These are phyloP conservation scores for Caenorhabditis sp. DNA, from an alignment of 2,888 invertebrate genomes.

Conservation along the genomic window DNA sequence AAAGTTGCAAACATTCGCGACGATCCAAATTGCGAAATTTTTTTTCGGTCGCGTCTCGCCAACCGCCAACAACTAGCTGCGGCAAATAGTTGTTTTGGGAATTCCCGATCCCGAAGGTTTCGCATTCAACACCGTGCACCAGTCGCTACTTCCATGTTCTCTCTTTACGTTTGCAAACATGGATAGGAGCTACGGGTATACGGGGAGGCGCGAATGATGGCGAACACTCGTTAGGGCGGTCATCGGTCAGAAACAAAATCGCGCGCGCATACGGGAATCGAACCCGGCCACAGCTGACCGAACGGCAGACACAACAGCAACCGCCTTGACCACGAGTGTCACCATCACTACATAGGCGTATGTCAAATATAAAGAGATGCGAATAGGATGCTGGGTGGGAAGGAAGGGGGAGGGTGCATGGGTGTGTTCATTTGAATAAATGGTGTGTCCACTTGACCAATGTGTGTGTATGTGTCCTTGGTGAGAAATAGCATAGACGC, in stretches of 20 bases:
- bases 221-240: slow-evolving; percentile 21
- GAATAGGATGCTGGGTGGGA: not conserved
- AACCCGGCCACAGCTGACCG: not conserved
- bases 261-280: slow-evolving; percentile 1
- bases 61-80: too few species aligned
- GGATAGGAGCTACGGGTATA: slow-evolving; percentile 47
- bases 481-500: not conserved
- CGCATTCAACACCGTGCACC: slow-evolving; percentile 17
- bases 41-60: not conserved
- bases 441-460: too few species aligned
- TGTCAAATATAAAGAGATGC: not conserved
- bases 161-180: slow-evolving; percentile 15
- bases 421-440: not conserved
- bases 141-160: slow-evolving; percentile 41
- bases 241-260: not conserved
- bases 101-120: not conserved
- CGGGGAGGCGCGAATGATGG: slow-evolving; percentile 4
- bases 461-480: too few species aligned
- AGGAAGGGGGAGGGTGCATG: not conserved
- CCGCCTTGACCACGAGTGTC: slow-evolving; percentile 32
- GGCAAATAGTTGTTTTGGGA: not conserved
- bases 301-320: slow-evolving; percentile 10
- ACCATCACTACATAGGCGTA: slow-evolving; percentile 10
- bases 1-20: not conserved
- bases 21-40: not conserved